Evolutionary conservation across 2,113 vertebrate species (phyloP).

Genomic region (Neotragus moschatus): DNA sequence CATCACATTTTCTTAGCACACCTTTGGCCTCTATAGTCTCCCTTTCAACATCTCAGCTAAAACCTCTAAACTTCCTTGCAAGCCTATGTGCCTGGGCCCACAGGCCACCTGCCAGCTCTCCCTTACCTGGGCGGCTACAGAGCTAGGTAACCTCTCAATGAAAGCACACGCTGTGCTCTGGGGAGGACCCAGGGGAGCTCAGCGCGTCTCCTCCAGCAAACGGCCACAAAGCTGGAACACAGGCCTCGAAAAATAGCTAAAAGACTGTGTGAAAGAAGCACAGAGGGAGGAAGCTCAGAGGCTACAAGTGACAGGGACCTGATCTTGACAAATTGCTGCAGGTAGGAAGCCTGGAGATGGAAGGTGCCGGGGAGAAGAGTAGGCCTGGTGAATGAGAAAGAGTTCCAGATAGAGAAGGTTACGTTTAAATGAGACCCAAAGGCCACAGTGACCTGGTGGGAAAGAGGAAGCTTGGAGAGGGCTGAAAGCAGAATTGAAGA

Average conservation of each 20-base stretch:
- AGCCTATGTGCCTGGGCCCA: background rate
- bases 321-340: background rate
- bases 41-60: background rate
- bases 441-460: background rate
- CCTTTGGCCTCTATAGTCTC: background rate
- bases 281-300: background rate
- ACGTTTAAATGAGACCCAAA: background rate
- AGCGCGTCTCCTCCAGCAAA: background rate
- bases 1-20: background rate
- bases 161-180: background rate
- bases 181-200: background rate
- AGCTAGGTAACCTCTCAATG: background rate
- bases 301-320: background rate
- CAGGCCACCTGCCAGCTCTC: background rate
- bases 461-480: conserved; percentile 24
- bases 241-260: background rate
- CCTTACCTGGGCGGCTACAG: background rate
- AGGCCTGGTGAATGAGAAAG: background rate
- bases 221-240: background rate
- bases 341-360: background rate
- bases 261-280: background rate
- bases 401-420: background rate
- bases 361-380: background rate
- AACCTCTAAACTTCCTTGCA: background rate
- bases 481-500: background rate